A percentile compares a stretch with the other conserved stretches of the same genome.
phyloP scores from a whole-genome alignment of 2,888 invertebrate genomes.

The Crematogaster levior region DNA sequence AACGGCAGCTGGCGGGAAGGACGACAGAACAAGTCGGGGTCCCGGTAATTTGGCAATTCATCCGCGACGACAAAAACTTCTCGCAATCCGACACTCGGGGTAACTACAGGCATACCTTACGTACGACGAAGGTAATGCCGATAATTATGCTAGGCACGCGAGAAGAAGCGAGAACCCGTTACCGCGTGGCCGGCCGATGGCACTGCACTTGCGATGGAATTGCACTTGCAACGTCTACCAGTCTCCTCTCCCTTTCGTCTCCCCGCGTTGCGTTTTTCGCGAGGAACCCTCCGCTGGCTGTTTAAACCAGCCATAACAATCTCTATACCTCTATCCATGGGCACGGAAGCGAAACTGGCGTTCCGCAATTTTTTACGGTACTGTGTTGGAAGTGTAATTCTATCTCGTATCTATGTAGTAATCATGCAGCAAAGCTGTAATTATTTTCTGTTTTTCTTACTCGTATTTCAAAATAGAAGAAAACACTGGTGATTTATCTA shows the following conservation, averaged over 20 bases:
- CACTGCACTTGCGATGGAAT: conserved; percentile 45
- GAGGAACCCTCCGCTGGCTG: neutral
- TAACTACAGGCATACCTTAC: conserved; percentile 27
- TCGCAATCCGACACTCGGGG: conserved; percentile 49
- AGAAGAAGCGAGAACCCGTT: conserved; percentile 77
- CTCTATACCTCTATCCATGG: neutral
- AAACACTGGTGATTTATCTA: neutral
- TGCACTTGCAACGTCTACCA: conserved; percentile 51
- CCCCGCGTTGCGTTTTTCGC: neutral
- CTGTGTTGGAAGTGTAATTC: neutral
- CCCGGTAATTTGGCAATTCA: conserved; percentile 51
- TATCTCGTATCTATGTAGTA: neutral
- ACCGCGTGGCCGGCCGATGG: conserved; percentile 55
- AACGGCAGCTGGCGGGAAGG: conserved; percentile 2
- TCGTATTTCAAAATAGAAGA: neutral
- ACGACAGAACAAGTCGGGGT: neutral
- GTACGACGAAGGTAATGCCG: conserved; percentile 56
- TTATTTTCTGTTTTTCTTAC: conserved; percentile 2
- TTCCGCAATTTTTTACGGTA: conserved; percentile 26
- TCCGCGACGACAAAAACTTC: conserved; percentile 52
- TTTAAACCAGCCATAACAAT: conserved; percentile 14
- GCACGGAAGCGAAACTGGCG: conserved; percentile 1
- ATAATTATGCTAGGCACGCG: conserved; percentile 78
- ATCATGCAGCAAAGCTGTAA: neutral
- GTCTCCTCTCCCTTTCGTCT: conserved; percentile 6